Conservation (phyloP, 2,113 vertebrate genomes). For the Pontoporia blainvillei region DNA sequence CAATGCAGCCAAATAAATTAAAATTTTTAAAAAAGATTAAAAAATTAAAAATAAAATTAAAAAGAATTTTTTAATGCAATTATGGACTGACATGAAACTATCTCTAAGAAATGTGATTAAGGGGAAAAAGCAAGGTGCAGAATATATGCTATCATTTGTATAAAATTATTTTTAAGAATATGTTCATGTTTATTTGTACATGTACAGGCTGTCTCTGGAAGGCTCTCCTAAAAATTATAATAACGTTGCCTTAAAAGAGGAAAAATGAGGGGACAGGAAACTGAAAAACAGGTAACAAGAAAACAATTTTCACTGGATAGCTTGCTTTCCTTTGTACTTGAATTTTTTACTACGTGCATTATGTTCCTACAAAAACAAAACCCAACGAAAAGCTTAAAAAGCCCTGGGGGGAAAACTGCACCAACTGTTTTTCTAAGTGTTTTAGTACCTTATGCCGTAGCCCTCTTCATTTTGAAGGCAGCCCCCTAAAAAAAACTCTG, state of each 20-base stretch:
- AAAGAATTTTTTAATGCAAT: rapidly evolving
- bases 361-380: neutral
- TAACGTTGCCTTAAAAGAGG: neutral
- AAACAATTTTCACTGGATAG: neutral
- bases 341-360: neutral
- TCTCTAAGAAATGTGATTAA: neutral
- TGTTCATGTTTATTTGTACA: neutral
- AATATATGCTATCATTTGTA: too few species aligned
- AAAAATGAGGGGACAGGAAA: neutral
- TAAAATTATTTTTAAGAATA: neutral
- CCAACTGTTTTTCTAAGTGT: neutral
- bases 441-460: neutral
- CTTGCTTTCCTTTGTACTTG: neutral
- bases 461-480: neutral
- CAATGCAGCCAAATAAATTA: too few species aligned
- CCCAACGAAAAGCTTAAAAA: neutral
- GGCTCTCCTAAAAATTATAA: neutral
- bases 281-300: neutral
- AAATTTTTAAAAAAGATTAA: too few species aligned
- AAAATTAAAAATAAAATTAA: too few species aligned
- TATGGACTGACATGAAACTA: neutral
- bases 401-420: neutral
- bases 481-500: neutral
- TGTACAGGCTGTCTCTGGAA: neutral
- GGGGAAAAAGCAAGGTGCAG: neutral